phyloP scores from a whole-genome alignment of 2,888 invertebrate species.

The Xylocampa areola region DNA sequence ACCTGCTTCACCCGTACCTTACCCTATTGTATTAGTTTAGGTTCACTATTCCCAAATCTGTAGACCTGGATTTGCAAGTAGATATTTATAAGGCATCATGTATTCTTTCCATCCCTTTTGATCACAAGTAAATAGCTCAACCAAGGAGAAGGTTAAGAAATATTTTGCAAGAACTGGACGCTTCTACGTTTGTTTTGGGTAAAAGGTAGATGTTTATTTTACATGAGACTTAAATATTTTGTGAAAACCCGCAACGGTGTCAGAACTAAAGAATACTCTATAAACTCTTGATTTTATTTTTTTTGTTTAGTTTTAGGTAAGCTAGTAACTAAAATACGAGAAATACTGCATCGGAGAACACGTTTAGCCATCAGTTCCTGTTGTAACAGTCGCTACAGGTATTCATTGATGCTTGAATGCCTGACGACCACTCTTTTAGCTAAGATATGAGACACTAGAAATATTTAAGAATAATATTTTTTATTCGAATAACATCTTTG shows the following conservation, averaged over 20 bases:
- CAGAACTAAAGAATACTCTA: neutral
- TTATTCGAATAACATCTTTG: too few species aligned
- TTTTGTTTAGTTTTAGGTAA: too few species aligned
- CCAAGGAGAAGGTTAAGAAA: constrained; percentile 30
- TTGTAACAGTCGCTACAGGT: too few species aligned
- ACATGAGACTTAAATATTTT: constrained; percentile 12
- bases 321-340: too few species aligned
- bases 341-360: too few species aligned
- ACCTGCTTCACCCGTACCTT: neutral
- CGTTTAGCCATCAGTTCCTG: too few species aligned
- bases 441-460: too few species aligned
- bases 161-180: constrained; percentile 32
- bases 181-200: constrained; percentile 14
- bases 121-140: constrained; percentile 32
- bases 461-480: too few species aligned
- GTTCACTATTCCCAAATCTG: neutral
- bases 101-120: constrained; percentile 45
- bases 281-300: too few species aligned
- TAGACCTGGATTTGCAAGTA: constrained; percentile 10
- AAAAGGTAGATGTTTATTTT: constrained; percentile 31
- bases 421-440: too few species aligned
- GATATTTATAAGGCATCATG: constrained; percentile 30
- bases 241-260: constrained; percentile 1
- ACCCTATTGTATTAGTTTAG: constrained; percentile 10
- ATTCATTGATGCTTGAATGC: too few species aligned